phyloP scores from a whole-genome alignment of 2,888 invertebrate genomes.

The Oscheius onirici region DNA sequence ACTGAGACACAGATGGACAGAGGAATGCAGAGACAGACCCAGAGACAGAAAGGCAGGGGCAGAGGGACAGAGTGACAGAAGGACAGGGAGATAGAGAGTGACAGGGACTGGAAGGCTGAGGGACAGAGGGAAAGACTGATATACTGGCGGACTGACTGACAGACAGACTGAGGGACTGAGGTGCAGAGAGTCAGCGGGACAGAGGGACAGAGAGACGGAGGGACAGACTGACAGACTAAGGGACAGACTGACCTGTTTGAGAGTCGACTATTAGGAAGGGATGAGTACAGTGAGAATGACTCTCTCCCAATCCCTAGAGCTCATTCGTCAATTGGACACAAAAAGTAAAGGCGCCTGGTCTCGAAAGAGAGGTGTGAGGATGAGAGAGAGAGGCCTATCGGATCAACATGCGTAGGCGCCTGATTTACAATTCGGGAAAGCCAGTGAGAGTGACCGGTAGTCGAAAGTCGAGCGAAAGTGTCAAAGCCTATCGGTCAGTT shows the following conservation, averaged over 20 bases:
- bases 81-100: too few relatives aligned
- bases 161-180: not conserved
- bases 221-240: too few relatives aligned
- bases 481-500: too few relatives aligned
- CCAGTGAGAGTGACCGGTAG: too few relatives aligned
- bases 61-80: not conserved
- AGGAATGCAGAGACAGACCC: not conserved
- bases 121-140: too few relatives aligned
- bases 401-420: too few relatives aligned
- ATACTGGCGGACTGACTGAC: too few relatives aligned
- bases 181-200: not conserved
- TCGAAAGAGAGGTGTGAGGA: not conserved
- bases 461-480: too few relatives aligned
- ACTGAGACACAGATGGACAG: not conserved
- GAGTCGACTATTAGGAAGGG: not conserved
- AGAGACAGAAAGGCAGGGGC: too few relatives aligned
- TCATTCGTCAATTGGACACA: slow-evolving; percentile 4
- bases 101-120: too few relatives aligned
- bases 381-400: not conserved
- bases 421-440: too few relatives aligned
- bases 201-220: not conserved
- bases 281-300: slow-evolving; percentile 1
- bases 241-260: not conserved
- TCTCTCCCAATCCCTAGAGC: not conserved
- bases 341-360: slow-evolving; percentile 6